These are phyloP conservation scores for Harpagifer antarcticus DNA, from an alignment of 2,797 vertebrate species.

Conservation along the genomic window DNA sequence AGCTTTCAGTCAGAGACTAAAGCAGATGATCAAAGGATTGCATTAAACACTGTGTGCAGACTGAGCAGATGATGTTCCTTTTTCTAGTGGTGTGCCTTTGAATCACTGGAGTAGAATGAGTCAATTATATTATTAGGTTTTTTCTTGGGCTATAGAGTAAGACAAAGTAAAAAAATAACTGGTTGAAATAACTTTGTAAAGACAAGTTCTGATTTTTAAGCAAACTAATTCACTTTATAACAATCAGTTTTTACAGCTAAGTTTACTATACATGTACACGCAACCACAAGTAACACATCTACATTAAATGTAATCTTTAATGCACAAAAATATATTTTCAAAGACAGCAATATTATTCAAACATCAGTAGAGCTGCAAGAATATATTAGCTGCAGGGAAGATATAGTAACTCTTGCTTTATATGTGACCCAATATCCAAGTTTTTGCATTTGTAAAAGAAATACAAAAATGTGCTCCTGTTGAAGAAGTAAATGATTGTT, in stretches of 20 bases:
- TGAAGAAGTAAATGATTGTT: not conserved
- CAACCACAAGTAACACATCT: constrained; percentile 14
- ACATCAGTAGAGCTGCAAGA: constrained; percentile 25
- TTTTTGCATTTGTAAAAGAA: not conserved
- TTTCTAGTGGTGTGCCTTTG: constrained; percentile 25
- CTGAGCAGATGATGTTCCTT: not conserved
- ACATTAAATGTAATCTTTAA: not conserved
- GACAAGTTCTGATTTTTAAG: constrained; percentile 18
- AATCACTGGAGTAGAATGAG: constrained; percentile 19
- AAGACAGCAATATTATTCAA: constrained; percentile 9
- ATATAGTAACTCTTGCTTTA: constrained; percentile 13
- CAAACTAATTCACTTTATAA: constrained; percentile 26
- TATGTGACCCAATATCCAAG: constrained; percentile 7
- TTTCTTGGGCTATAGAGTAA: constrained; percentile 47
- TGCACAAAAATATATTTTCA: constrained; percentile 4
- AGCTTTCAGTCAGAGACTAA: constrained; percentile 40
- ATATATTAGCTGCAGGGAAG: constrained; percentile 23
- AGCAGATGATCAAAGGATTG: constrained; percentile 41
- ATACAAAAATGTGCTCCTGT: constrained; percentile 3
- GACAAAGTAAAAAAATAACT: constrained; percentile 43
- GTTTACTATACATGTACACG: constrained; percentile 17
- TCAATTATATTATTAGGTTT: not conserved
- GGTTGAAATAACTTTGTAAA: constrained; percentile 9
- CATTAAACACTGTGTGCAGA: constrained; percentile 22
- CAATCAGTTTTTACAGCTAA: constrained; percentile 26